Conservation (phyloP, 2,888 invertebrate species). For the Drosophila mercatorum region DNA sequence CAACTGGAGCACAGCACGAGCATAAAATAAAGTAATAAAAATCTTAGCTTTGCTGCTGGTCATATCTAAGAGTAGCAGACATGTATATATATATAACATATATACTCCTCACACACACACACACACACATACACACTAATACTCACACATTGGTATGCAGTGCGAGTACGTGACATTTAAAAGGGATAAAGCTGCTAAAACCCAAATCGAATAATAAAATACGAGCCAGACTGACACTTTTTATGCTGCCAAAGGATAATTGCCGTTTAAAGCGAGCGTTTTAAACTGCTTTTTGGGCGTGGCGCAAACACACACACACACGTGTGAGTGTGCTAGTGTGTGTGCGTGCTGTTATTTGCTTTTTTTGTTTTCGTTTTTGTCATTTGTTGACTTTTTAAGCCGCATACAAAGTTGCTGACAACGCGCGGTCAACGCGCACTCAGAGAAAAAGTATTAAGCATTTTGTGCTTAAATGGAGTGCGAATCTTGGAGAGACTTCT, state of each 20-base stretch:
- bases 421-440: constrained; percentile 12
- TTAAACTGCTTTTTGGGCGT: constrained; percentile 14
- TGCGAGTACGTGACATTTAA: constrained; percentile 71
- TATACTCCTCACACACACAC: constrained; percentile 3
- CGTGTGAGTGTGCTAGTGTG: constrained; percentile 1
- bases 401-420: constrained; percentile 22
- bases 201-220: constrained; percentile 78
- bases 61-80: constrained; percentile 72
- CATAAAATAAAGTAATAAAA: constrained; percentile 79
- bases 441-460: constrained; percentile 7
- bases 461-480: constrained; percentile 2
- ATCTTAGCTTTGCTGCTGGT: constrained; percentile 66
- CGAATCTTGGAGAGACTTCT: neutral
- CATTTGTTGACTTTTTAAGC: constrained; percentile 38
- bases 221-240: constrained; percentile 54
- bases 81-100: constrained; percentile 58
- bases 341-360: constrained; percentile 8
- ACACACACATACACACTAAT: constrained; percentile 3
- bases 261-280: constrained; percentile 59
- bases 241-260: constrained; percentile 59
- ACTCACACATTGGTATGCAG: constrained; percentile 15
- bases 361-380: constrained; percentile 11
- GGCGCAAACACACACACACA: neutral
- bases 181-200: constrained; percentile 71
- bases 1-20: constrained; percentile 50